Evolutionary conservation across 2,888 invertebrate species (phyloP).

Genomic region (Melieria omissa): DNA sequence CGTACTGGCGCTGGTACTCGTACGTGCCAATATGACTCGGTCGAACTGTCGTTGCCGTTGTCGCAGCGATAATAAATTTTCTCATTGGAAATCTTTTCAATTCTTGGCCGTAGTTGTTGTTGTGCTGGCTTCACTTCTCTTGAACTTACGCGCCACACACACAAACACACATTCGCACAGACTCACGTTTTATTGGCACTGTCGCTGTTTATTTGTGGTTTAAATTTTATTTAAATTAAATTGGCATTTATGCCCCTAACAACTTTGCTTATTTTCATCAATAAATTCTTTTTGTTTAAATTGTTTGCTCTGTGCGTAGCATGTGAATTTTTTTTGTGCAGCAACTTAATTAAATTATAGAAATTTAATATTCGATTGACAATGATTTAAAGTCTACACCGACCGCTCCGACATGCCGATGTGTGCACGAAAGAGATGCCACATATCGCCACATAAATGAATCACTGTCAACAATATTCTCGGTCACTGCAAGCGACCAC

Average conservation of each 20-base stretch:
- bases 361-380: conserved; percentile 62
- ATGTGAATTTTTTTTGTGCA: conserved; percentile 11
- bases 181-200: too few relatives aligned
- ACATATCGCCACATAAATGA: neutral
- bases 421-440: conserved; percentile 4
- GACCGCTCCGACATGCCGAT: conserved; percentile 33
- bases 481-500: neutral
- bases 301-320: conserved; percentile 48
- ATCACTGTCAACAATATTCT: neutral
- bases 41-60: neutral
- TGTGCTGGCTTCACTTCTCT: conserved; percentile 15
- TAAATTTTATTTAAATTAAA: conserved; percentile 51
- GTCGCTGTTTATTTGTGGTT: neutral
- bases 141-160: neutral
- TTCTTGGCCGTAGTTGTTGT: conserved; percentile 13
- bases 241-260: conserved; percentile 51
- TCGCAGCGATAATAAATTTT: conserved; percentile 49
- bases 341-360: conserved; percentile 60
- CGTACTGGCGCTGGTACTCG: conserved; percentile 3
- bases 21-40: conserved; percentile 10
- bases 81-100: conserved; percentile 41
- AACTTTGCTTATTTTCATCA: neutral
- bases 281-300: neutral
- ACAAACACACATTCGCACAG: too few relatives aligned
- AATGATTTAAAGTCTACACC: conserved; percentile 36